Evolutionary conservation across 2,888 invertebrate genomes (phyloP).

Genomic region (Mythimna pallens): DNA sequence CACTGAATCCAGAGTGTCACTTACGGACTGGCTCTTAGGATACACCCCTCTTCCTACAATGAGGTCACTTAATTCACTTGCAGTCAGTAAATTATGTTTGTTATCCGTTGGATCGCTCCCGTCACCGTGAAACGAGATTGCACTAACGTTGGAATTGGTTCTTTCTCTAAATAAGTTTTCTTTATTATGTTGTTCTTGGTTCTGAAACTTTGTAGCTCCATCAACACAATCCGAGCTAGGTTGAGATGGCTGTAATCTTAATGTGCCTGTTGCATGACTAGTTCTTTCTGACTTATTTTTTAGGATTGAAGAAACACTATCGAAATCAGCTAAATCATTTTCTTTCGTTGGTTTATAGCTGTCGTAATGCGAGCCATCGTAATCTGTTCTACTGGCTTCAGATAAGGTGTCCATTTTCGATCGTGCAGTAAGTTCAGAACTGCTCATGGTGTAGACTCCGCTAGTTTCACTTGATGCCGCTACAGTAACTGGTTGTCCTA

Average conservation of each 20-base stretch:
- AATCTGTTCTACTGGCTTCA: slow-evolving; percentile 85
- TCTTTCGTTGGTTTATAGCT: slow-evolving; percentile 90
- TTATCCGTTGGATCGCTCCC: slow-evolving; percentile 97
- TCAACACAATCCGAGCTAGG: slow-evolving; percentile 89
- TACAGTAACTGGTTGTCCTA: slow-evolving; percentile 90
- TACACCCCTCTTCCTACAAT: slow-evolving; percentile 95
- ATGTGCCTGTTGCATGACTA: slow-evolving; percentile 74
- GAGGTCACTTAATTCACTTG: slow-evolving; percentile 95
- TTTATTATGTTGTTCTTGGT: slow-evolving; percentile 85
- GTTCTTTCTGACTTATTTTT: slow-evolving; percentile 88
- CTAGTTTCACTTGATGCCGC: slow-evolving; percentile 95
- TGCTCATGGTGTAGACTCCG: slow-evolving; percentile 95
- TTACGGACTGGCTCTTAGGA: slow-evolving; percentile 94
- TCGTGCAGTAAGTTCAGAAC: slow-evolving; percentile 91
- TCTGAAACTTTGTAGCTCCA: slow-evolving; percentile 79
- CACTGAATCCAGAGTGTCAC: slow-evolving; percentile 96
- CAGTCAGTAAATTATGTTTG: slow-evolving; percentile 94
- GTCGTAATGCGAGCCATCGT: slow-evolving; percentile 90
- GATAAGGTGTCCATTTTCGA: slow-evolving; percentile 91
- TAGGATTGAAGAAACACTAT: slow-evolving; percentile 87
- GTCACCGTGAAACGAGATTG: slow-evolving; percentile 96
- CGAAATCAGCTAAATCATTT: slow-evolving; percentile 87
- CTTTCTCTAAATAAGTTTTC: slow-evolving; percentile 91
- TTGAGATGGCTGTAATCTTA: slow-evolving; percentile 75
- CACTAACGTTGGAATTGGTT: slow-evolving; percentile 95